phyloP scores from a whole-genome alignment of 2,113 vertebrate species.

The Heterochromis multidens region DNA sequence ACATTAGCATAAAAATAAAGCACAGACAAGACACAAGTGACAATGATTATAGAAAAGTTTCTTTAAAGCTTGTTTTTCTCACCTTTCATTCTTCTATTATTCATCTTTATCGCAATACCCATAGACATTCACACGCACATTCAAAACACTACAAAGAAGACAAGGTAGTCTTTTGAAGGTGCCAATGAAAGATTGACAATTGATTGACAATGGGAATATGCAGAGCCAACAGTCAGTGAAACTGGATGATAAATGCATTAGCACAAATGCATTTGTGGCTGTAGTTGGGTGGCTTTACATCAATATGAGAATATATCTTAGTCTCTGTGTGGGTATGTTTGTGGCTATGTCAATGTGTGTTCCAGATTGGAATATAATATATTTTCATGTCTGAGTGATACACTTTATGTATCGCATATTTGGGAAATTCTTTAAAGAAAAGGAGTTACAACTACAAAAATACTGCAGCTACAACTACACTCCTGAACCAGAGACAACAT shows the following conservation, averaged over 20 bases:
- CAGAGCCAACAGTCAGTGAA: constrained; percentile 25
- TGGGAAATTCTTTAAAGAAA: too few relatives aligned
- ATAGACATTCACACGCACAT: not conserved
- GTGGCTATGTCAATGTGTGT: not conserved
- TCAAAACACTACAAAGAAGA: not conserved
- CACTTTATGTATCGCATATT: too few relatives aligned
- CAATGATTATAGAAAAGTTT: too few relatives aligned
- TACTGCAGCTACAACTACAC: too few relatives aligned
- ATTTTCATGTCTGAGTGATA: too few relatives aligned
- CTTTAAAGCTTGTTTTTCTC: too few relatives aligned
- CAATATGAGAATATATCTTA: not conserved
- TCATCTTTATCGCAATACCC: not conserved
- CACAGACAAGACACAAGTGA: too few relatives aligned
- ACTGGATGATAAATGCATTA: constrained; percentile 32
- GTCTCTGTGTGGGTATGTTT: too few relatives aligned
- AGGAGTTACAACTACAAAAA: too few relatives aligned
- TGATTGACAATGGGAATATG: constrained; percentile 36
- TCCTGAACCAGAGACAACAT: too few relatives aligned
- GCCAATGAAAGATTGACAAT: constrained; percentile 31
- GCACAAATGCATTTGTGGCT: constrained; percentile 28
- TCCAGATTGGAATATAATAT: not conserved
- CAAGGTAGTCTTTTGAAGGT: constrained; percentile 22
- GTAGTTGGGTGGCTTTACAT: constrained; percentile 19
- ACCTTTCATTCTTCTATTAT: too few relatives aligned
- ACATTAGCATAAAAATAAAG: too few relatives aligned